Percentiles rank a stretch among this genome's conserved stretches.
Conservation (phyloP, 2,888 invertebrate genomes). For the Himalopsyche tibetana region DNA sequence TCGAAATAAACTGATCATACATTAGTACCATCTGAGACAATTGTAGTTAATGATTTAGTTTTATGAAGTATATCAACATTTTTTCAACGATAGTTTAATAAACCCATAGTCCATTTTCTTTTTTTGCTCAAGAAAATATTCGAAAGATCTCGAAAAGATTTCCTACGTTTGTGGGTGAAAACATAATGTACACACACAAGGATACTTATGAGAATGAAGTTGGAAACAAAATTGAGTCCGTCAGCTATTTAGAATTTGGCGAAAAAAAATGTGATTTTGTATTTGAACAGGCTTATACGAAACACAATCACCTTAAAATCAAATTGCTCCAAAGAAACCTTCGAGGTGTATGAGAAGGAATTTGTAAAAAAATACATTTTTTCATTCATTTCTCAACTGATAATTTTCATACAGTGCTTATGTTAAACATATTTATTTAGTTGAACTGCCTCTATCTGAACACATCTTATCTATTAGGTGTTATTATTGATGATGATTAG, state of each 20-base stretch:
- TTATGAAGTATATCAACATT: too few species aligned
- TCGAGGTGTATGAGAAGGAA: not conserved
- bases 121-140: not conserved
- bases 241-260: conserved; percentile 12
- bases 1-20: too few species aligned
- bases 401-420: too few species aligned
- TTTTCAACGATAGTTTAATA: too few species aligned
- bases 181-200: not conserved
- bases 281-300: not conserved
- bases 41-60: too few species aligned
- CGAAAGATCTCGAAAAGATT: not conserved
- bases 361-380: not conserved
- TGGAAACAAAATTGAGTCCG: conserved; percentile 7
- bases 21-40: too few species aligned
- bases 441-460: too few species aligned
- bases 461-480: too few species aligned
- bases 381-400: too few species aligned
- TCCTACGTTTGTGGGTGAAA: not conserved
- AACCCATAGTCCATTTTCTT: too few species aligned
- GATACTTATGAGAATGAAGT: conserved; percentile 9
- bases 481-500: not conserved
- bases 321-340: not conserved
- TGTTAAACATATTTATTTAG: too few species aligned
- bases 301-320: not conserved
- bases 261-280: not conserved